phyloP scores from a whole-genome alignment of 2,888 invertebrate species.

The Masnerella sp. region DNA sequence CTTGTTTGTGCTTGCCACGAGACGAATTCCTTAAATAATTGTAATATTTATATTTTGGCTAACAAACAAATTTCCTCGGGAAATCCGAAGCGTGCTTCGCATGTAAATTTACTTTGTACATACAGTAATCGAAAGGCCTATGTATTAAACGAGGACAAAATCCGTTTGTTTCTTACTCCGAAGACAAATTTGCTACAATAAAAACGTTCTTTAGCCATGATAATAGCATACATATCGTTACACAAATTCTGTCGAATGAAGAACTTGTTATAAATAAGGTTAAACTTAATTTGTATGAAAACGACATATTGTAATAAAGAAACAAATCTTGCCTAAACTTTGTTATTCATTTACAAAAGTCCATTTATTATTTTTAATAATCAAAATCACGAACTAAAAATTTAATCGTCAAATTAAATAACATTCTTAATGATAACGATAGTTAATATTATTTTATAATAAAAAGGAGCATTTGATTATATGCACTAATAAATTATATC shows the following conservation, averaged over 20 bases:
- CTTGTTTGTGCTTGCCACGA: conserved; percentile 38
- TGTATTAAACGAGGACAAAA: conserved; percentile 21
- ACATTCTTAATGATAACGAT: too few relatives aligned
- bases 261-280: conserved; percentile 73
- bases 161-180: conserved; percentile 35
- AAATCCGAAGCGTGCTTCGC: conserved; percentile 32
- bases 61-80: conserved; percentile 17
- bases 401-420: too few relatives aligned
- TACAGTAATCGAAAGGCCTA: conserved; percentile 47
- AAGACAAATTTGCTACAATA: conserved; percentile 63
- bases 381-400: too few relatives aligned
- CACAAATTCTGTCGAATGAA: conserved; percentile 67
- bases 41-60: conserved; percentile 43
- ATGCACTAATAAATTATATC: too few relatives aligned
- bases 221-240: conserved; percentile 74
- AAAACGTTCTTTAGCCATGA: conserved; percentile 69
- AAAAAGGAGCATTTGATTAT: too few relatives aligned
- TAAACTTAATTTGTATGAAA: conserved; percentile 77
- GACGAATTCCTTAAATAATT: conserved; percentile 28
- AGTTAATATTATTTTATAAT: too few relatives aligned
- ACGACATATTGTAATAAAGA: conserved; percentile 76
- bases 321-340: conserved; percentile 76
- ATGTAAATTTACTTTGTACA: conserved; percentile 51
- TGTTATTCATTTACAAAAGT: too few relatives aligned
- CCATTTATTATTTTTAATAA: too few relatives aligned